Evolutionary conservation across 2,113 vertebrate species (phyloP).

Genomic region (Zingel zingel): DNA sequence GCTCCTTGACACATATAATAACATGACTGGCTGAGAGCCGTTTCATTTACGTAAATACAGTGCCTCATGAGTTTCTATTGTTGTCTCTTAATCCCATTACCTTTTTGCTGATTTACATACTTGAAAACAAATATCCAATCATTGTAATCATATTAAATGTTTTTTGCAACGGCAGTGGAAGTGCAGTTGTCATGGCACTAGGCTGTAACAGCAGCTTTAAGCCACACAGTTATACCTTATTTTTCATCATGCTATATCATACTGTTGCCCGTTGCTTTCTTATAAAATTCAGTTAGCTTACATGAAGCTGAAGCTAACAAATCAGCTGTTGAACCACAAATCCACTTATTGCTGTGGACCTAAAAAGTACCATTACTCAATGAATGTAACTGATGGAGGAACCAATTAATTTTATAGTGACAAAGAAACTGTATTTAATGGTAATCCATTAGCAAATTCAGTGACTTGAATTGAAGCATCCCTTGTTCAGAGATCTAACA

Average conservation of each 20-base stretch:
- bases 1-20: constrained; percentile 47
- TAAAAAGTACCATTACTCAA: too few species aligned
- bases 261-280: not conserved
- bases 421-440: too few species aligned
- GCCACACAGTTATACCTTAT: constrained; percentile 4
- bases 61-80: constrained; percentile 19
- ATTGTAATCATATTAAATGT: constrained; percentile 33
- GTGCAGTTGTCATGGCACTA: constrained; percentile 55
- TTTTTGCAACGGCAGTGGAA: constrained; percentile 11
- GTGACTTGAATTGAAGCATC: too few species aligned
- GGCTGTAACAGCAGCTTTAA: constrained; percentile 15
- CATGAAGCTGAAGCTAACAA: not conserved
- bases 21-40: constrained; percentile 32
- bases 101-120: constrained; percentile 49
- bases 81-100: constrained; percentile 48
- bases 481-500: too few species aligned
- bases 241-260: not conserved
- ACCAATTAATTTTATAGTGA: too few species aligned
- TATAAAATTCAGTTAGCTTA: constrained; percentile 6
- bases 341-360: not conserved
- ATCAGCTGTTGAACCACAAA: not conserved
- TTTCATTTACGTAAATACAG: not conserved
- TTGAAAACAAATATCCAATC: constrained; percentile 50
- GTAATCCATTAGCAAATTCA: too few species aligned
- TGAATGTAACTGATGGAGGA: too few species aligned